Evolutionary conservation across 2,888 invertebrate species (phyloP).

Genomic region (Anorthoa munda): DNA sequence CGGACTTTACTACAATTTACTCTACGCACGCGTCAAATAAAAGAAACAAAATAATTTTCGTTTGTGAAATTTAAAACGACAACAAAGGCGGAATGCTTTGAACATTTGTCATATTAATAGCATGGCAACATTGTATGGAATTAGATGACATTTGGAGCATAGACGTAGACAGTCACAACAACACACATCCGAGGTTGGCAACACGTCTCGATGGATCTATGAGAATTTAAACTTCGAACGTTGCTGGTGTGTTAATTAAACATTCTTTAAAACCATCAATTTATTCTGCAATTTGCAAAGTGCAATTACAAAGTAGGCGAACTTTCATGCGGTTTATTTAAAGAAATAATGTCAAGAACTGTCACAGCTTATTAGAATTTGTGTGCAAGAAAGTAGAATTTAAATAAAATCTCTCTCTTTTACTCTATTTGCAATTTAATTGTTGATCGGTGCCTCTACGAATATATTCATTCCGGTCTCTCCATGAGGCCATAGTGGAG

Average conservation of each 20-base stretch:
- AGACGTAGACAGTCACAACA: conserved; percentile 55
- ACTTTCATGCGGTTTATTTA: conserved; percentile 37
- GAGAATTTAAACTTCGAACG: conserved; percentile 59
- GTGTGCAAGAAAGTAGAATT: conserved; percentile 15
- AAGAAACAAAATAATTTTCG: conserved; percentile 54
- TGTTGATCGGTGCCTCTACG: background rate
- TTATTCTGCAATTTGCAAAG: conserved; percentile 42
- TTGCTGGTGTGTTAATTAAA: conserved; percentile 32
- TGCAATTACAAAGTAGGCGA: conserved; percentile 44
- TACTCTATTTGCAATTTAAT: conserved; percentile 8
- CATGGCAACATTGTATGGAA: conserved; percentile 69
- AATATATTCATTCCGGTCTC: background rate
- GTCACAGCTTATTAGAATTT: conserved; percentile 27
- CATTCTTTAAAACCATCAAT: conserved; percentile 50
- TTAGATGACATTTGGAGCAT: conserved; percentile 72
- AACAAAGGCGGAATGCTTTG: conserved; percentile 66
- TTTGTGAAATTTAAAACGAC: conserved; percentile 63
- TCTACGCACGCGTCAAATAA: conserved; percentile 51
- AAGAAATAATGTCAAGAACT: conserved; percentile 24
- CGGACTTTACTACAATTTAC: conserved; percentile 35
- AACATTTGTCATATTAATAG: conserved; percentile 74
- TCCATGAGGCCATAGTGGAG: too few relatives aligned
- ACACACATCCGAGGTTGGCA: conserved; percentile 51
- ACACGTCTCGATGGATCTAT: conserved; percentile 61
- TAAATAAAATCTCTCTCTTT: conserved; percentile 14